Percentiles rank a stretch among this genome's conserved stretches.
These are phyloP conservation scores for Microctenopoma steveboyesi DNA, from an alignment of 2,797 vertebrate genomes.

Conservation along the genomic window DNA sequence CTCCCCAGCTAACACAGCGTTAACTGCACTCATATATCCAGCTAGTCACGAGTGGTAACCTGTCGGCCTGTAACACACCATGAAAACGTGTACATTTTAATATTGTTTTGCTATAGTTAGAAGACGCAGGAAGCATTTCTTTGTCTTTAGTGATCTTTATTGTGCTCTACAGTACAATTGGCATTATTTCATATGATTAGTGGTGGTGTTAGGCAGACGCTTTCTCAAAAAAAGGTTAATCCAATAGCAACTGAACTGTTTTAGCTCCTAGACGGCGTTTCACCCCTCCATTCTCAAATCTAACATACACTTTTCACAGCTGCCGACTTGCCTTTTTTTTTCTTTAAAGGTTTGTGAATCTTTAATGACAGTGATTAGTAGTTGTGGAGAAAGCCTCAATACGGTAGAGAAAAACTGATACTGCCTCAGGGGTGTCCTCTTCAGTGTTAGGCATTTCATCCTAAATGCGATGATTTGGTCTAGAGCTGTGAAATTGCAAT, in stretches of 20 bases:
- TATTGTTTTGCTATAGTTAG: not conserved
- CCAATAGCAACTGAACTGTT: too few relatives aligned
- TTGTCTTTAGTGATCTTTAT: too few relatives aligned
- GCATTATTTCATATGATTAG: too few relatives aligned
- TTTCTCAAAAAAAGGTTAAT: too few relatives aligned
- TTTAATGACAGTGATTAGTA: not conserved
- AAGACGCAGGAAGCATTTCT: too few relatives aligned
- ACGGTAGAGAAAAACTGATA: not conserved
- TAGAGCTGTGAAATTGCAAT: slow-evolving; percentile 32
- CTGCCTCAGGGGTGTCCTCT: not conserved
- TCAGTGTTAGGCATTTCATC: not conserved
- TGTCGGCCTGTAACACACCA: slow-evolving; percentile 24
- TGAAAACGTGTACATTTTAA: not conserved
- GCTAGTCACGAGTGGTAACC: slow-evolving; percentile 35
- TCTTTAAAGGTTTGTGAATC: not conserved
- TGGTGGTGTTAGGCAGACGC: too few relatives aligned
- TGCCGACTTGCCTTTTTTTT: not conserved
- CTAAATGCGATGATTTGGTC: slow-evolving; percentile 21
- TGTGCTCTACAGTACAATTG: too few relatives aligned
- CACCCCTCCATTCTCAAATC: too few relatives aligned
- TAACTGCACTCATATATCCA: slow-evolving; percentile 50
- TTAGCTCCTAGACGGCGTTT: too few relatives aligned
- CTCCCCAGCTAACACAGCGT: slow-evolving; percentile 50
- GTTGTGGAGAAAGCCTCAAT: not conserved
- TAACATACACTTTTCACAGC: not conserved